phyloP scores from a whole-genome alignment of 2,888 invertebrate genomes.

The Ariolimax columbianus region DNA sequence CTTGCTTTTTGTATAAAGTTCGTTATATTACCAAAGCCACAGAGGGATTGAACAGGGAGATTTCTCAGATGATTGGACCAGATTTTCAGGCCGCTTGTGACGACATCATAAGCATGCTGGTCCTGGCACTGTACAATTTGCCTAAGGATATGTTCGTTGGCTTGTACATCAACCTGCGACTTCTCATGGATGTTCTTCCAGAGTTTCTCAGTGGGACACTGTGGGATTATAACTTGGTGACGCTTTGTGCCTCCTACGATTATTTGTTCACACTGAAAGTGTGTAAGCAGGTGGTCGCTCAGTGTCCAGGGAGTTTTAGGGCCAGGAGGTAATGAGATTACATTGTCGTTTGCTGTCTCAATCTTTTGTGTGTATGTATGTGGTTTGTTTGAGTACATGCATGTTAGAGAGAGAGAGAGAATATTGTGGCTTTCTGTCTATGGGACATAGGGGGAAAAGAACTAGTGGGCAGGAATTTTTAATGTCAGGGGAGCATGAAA shows the following conservation, averaged over 20 bases:
- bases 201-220: conserved; percentile 43
- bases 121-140: conserved; percentile 42
- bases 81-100: conserved; percentile 44
- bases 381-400: no score
- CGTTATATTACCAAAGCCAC: conserved; percentile 45
- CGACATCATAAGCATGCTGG: conserved; percentile 47
- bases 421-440: no score
- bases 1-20: conserved; percentile 40
- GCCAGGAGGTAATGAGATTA: background rate
- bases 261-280: conserved; percentile 39
- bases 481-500: no score
- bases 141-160: conserved; percentile 46
- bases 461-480: no score
- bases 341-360: background rate
- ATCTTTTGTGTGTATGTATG: no score
- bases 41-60: conserved; percentile 37
- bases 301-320: conserved; percentile 39
- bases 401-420: no score
- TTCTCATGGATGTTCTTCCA: conserved; percentile 44
- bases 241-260: conserved; percentile 48
- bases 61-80: conserved; percentile 36
- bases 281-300: conserved; percentile 21
- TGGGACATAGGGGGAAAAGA: no score
- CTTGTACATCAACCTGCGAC: conserved; percentile 44
- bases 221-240: conserved; percentile 46